Evolutionary conservation across 2,113 vertebrate species (phyloP).

Genomic region (Kryptolebias marmoratus): DNA sequence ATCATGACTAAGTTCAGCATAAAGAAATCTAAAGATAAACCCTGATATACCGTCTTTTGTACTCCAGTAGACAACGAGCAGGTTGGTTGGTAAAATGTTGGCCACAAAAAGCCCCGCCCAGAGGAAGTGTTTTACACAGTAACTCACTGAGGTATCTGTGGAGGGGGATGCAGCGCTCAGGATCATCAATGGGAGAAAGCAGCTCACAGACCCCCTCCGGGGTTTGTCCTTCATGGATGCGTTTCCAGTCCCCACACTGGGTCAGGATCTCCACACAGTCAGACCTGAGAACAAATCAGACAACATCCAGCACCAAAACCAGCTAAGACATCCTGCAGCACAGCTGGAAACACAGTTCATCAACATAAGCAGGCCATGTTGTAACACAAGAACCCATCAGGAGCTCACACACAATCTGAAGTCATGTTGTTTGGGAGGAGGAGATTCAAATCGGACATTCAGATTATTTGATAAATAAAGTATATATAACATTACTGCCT

Average conservation of each 20-base stretch:
- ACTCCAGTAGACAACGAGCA: no score
- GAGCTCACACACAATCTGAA: no score
- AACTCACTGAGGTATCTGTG: constrained; percentile 93
- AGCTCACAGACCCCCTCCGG: constrained; percentile 96
- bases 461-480: neutral
- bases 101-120: neutral
- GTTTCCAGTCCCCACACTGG: constrained; percentile 92
- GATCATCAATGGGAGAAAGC: constrained; percentile 91
- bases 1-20: no score
- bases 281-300: constrained; percentile 79
- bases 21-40: no score
- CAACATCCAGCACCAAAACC: neutral
- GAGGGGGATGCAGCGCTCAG: constrained; percentile 93
- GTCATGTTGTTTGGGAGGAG: no score
- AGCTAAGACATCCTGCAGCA: neutral
- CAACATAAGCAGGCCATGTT: no score
- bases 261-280: constrained; percentile 97
- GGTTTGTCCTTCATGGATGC: constrained; percentile 90
- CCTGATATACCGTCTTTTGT: no score
- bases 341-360: neutral
- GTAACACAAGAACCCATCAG: no score
- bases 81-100: no score
- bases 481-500: no score
- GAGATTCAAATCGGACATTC: neutral
- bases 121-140: no score